Percentiles rank a stretch among this genome's conserved stretches.
Evolutionary conservation across 2,113 vertebrate genomes (phyloP).

Genomic region (Leptodactylus fuscus): DNA sequence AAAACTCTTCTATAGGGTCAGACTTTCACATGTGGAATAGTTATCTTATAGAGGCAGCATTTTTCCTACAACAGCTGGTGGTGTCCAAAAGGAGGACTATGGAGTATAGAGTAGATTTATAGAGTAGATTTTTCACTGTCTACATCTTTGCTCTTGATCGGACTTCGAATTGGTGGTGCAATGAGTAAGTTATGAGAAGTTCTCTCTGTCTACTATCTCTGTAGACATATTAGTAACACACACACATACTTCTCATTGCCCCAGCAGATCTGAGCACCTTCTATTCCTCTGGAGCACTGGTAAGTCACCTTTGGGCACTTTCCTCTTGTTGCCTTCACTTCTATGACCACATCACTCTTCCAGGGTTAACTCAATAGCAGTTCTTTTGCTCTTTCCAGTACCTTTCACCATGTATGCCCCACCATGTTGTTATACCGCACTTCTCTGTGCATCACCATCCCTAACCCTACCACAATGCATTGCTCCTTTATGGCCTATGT

Average conservation of each 20-base stretch:
- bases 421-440: too few relatives aligned
- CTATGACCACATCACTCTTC: neutral
- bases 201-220: neutral
- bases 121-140: neutral
- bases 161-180: neutral
- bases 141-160: neutral
- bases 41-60: too few relatives aligned
- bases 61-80: too few relatives aligned
- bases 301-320: neutral
- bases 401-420: neutral
- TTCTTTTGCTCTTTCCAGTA: neutral
- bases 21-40: too few relatives aligned
- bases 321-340: neutral
- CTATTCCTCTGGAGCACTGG: constrained; percentile 16
- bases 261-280: constrained; percentile 31
- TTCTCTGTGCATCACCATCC: neutral
- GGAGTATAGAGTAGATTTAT: neutral
- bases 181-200: neutral
- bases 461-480: neutral
- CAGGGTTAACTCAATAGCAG: neutral
- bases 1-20: too few relatives aligned
- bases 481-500: neutral
- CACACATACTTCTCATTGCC: constrained; percentile 26
- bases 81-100: too few relatives aligned
- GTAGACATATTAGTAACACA: neutral